These are phyloP conservation scores for Psilopogon haemacephalus DNA, from an alignment of 2,113 vertebrate species.

Conservation along the genomic window DNA sequence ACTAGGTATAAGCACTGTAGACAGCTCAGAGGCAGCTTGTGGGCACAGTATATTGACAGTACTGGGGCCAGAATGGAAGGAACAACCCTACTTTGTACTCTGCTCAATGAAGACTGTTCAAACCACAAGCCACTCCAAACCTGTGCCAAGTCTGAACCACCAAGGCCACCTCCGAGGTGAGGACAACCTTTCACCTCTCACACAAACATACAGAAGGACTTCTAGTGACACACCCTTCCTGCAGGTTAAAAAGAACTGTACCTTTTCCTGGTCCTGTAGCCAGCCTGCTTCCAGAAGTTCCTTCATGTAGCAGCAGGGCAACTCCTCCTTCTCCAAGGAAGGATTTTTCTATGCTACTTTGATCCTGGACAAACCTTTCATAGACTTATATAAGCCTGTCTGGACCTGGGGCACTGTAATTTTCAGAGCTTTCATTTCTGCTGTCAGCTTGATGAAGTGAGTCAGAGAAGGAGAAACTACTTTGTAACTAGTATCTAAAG, in stretches of 20 bases:
- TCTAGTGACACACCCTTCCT: background rate
- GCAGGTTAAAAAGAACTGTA: background rate
- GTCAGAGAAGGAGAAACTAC: background rate
- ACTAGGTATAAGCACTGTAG: fast-evolving
- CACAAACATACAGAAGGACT: background rate
- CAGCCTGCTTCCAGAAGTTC: background rate
- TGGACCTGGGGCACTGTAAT: background rate
- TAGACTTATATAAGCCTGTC: background rate
- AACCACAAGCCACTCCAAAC: background rate
- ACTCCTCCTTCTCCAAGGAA: background rate
- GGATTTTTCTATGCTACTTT: background rate
- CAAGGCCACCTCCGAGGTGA: background rate
- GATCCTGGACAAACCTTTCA: background rate
- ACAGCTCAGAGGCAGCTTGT: background rate
- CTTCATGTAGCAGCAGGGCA: background rate
- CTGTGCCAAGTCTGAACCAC: background rate
- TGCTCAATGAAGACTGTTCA: background rate
- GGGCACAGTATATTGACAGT: background rate
- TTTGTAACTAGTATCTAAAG: background rate
- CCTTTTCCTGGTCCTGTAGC: background rate
- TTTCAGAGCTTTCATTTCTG: background rate
- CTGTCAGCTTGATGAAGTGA: background rate
- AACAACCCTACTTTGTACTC: background rate
- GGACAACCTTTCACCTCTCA: background rate
- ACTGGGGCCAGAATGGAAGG: background rate